Base-by-base conservation (phyloP, 2,113 vertebrate genomes). In the Neomonachus schauinslandi region DNA sequence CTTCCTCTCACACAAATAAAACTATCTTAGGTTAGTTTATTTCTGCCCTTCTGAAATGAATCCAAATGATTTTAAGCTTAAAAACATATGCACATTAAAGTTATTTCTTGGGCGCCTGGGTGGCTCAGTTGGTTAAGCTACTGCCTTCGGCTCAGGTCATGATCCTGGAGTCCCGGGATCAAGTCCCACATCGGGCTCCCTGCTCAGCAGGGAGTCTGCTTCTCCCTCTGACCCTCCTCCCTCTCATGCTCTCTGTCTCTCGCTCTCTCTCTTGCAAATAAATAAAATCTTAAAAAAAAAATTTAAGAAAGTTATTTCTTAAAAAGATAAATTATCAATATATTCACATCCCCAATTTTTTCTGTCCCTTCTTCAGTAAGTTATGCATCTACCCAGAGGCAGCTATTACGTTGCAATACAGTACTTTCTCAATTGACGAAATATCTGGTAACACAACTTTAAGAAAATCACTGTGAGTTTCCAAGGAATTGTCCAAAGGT, bases 41-140 rank as follows among this genome's bases (percentile, higher is more conserved):
- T 92, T 89, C 51, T 88, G 46, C 19, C 9, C 79, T 36, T 36
- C 18, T 39, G 19, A 79, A 96, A 94, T 91, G 9, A 94, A 76
- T 82, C 80, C 21, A 67, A 59, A 74, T 91, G 15, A 51, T 74
- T 89, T 84, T 90, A 92, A 84, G 83, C 39, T 57, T 94, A 74
- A 69, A 84, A 84, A 79, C 10, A 83, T 31, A 83, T 36, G 28
- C 36, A 79, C 26, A 28, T 39, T 91, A 33, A 89, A 87, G 14
- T 49, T 39, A 39, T 67, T 65, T 21, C 11, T 12, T 65, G 39
- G 39, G 39, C 39, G 39, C 39, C 39, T 42, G 39, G 39, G 39
- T 42, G 39, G 39, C 39, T 42, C 39, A 42, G 39, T 42, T 42
- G 39, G 39, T 42, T 42, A 42, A 42, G 39, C 39, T 42, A 42